Conservation (phyloP, 2,797 vertebrate genomes). For the Bovichtus diacanthus region DNA sequence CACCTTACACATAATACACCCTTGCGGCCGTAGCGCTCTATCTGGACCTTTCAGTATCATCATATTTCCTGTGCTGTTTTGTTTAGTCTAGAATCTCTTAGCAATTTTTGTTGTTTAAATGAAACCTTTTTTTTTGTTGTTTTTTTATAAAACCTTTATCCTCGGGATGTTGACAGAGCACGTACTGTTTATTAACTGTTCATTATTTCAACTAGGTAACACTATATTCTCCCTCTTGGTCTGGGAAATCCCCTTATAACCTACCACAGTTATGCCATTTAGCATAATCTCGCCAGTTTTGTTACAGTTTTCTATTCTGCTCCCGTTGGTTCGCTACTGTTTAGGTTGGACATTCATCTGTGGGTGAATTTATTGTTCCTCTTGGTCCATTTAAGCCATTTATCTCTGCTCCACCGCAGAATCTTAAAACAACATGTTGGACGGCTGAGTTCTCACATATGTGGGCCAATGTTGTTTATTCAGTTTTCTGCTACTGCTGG, state of each 20-base stretch:
- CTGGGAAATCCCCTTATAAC: conserved; percentile 20
- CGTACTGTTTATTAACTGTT: not conserved
- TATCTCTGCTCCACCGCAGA: conserved; percentile 21
- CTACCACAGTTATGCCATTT: conserved; percentile 3
- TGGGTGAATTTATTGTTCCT: conserved; percentile 50
- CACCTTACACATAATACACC: conserved; percentile 39
- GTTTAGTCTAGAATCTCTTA: conserved; percentile 18
- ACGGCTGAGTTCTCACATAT: conserved; percentile 11
- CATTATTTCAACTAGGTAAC: conserved; percentile 9
- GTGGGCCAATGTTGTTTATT: conserved; percentile 12
- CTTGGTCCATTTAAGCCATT: conserved; percentile 31
- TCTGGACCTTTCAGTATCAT: conserved; percentile 37
- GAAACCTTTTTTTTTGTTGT: not conserved
- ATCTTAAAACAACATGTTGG: conserved; percentile 43
- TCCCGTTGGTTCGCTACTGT: conserved; percentile 10
- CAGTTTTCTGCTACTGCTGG: not conserved
- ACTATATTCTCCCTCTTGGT: not conserved
- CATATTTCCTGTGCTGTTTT: conserved; percentile 32
- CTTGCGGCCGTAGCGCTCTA: conserved; percentile 32
- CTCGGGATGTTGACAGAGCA: conserved; percentile 4
- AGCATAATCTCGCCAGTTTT: conserved; percentile 25
- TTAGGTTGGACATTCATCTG: conserved; percentile 33
- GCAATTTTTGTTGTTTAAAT: not conserved
- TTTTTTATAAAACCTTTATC: not conserved
- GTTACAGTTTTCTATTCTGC: conserved; percentile 7